phyloP scores from a whole-genome alignment of 2,797 vertebrate species.

The Bradypodion pumilum region DNA sequence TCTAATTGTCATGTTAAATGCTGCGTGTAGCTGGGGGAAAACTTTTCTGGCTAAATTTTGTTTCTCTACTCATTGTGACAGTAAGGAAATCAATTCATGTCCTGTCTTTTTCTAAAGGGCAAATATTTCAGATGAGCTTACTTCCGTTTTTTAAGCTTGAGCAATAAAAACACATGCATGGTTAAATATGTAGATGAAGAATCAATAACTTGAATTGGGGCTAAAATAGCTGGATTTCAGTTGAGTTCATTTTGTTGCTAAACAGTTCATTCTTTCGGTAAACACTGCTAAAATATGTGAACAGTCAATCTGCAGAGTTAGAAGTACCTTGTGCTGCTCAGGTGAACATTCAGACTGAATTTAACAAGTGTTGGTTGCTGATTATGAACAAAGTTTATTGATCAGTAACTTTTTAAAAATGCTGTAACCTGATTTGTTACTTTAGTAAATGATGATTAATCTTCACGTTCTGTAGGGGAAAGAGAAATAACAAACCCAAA shows the following conservation, averaged over 20 bases:
- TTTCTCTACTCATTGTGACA: conserved; percentile 71
- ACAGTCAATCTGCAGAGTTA: background rate
- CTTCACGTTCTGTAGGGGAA: background rate
- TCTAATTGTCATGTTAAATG: conserved; percentile 76
- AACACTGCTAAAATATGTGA: conserved; percentile 31
- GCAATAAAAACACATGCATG: conserved; percentile 54
- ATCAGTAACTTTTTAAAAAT: conserved; percentile 20
- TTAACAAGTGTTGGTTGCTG: conserved; percentile 8
- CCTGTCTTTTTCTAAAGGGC: conserved; percentile 64
- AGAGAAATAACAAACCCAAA: background rate
- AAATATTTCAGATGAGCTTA: conserved; percentile 67
- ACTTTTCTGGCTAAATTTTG: too few relatives aligned
- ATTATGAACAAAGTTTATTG: background rate
- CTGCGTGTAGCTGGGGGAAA: conserved; percentile 48
- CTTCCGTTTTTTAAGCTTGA: conserved; percentile 53
- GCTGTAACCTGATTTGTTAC: background rate
- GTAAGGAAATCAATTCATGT: conserved; percentile 73
- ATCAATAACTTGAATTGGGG: conserved; percentile 50
- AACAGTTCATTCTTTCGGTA: conserved; percentile 35
- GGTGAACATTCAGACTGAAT: background rate
- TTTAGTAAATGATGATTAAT: background rate
- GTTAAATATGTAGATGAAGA: conserved; percentile 55
- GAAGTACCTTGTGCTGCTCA: background rate
- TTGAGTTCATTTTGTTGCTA: conserved; percentile 37
- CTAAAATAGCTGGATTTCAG: conserved; percentile 27